phyloP scores from a whole-genome alignment of 2,888 invertebrate genomes.

The Lasioglossum marginatum region DNA sequence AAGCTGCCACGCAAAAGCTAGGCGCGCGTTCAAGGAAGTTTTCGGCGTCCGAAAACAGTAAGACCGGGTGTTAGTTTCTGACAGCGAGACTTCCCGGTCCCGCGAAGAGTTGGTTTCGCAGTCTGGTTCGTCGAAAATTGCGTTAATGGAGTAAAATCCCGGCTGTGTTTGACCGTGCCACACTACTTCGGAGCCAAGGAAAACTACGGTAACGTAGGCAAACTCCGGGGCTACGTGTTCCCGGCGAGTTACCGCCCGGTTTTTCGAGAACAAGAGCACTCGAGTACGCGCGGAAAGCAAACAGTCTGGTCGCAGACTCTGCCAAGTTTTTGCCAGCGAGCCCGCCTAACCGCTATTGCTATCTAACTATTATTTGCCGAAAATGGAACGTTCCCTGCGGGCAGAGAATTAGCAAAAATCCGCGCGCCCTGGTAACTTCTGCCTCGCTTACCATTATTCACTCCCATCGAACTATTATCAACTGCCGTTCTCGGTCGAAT shows the following conservation, averaged over 20 bases:
- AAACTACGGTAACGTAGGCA: slow-evolving; percentile 19
- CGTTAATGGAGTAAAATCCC: slow-evolving; percentile 36
- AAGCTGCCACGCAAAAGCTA: neutral
- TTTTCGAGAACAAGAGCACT: slow-evolving; percentile 28
- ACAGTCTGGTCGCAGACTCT: slow-evolving; percentile 13
- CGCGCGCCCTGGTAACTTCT: neutral
- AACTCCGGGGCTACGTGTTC: slow-evolving; percentile 31
- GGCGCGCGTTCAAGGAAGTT: neutral
- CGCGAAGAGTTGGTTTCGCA: neutral
- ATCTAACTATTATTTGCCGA: neutral
- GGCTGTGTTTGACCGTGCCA: slow-evolving; percentile 16
- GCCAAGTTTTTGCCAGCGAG: neutral
- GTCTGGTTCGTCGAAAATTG: slow-evolving; percentile 18
- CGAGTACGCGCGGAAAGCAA: slow-evolving; percentile 27
- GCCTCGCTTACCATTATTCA: slow-evolving; percentile 11
- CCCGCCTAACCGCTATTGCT: neutral
- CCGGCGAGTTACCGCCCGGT: neutral
- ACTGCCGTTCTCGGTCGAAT: slow-evolving; percentile 9
- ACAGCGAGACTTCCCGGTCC: neutral
- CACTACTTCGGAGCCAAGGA: slow-evolving; percentile 6
- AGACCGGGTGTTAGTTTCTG: neutral
- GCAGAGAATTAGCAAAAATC: neutral
- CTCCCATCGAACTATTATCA: slow-evolving; percentile 25
- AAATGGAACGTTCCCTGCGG: neutral
- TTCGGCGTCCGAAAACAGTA: neutral